Conservation (phyloP, 1,140 invertebrate genomes). For the Sycobia sp. region DNA sequence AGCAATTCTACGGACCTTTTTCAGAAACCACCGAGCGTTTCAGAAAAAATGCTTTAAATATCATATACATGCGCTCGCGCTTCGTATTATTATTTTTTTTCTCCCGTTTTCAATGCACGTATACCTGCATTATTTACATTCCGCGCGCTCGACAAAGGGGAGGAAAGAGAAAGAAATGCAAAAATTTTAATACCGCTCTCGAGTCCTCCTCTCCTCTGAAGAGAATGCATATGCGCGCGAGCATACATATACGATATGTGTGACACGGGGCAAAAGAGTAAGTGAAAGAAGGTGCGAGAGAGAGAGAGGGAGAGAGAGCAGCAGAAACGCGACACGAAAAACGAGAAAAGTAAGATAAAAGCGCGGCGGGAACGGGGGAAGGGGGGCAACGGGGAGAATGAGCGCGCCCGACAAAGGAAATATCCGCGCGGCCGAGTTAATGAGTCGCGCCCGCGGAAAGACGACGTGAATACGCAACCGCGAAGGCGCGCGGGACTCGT, state of each 20-base stretch:
- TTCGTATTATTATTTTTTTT: no score
- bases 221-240: neutral
- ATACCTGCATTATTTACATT: slow-evolving; percentile 5
- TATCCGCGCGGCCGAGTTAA: slow-evolving; percentile 22
- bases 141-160: neutral
- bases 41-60: neutral
- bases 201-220: neutral
- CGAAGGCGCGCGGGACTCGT: no score
- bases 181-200: slow-evolving; percentile 11
- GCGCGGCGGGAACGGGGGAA: no score
- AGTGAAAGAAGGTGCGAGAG: neutral
- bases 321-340: neutral
- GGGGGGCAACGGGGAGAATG: slow-evolving; percentile 10
- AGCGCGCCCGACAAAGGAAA: slow-evolving; percentile 21
- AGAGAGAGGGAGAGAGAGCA: neutral
- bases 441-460: slow-evolving; percentile 27
- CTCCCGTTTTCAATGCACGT: neutral
- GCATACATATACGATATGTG: no score
- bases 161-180: no score
- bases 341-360: slow-evolving; percentile 6
- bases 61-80: neutral
- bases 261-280: no score
- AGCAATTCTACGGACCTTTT: no score
- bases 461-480: slow-evolving; percentile 29
- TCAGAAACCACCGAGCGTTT: no score